Evolutionary conservation across 2,113 vertebrate species (phyloP).

Genomic region (Murina feae): DNA sequence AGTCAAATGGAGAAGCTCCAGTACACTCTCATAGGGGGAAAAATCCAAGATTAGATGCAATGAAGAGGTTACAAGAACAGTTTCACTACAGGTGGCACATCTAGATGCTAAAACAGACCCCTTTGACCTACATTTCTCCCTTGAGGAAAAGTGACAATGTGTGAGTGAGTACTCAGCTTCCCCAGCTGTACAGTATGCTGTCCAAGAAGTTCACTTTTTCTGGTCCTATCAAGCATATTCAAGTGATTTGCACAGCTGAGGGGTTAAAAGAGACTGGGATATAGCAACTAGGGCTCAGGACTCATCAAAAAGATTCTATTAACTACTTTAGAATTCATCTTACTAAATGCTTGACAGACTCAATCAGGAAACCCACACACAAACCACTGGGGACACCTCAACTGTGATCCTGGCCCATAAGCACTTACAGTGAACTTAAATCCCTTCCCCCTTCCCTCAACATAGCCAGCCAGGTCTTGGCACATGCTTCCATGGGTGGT

Average conservation of each 20-base stretch:
- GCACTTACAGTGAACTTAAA: neutral
- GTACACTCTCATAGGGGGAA: neutral
- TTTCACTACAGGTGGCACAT: neutral
- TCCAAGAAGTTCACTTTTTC: neutral
- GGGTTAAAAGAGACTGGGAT: neutral
- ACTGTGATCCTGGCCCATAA: neutral
- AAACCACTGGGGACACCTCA: neutral
- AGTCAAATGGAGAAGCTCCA: neutral
- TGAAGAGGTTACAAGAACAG: neutral
- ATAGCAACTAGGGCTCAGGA: neutral
- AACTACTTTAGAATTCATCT: neutral
- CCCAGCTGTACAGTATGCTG: neutral
- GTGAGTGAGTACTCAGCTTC: neutral
- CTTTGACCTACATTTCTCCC: neutral
- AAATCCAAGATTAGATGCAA: neutral
- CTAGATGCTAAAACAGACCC: neutral
- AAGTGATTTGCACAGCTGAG: neutral
- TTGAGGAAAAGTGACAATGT: neutral
- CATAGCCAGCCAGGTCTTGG: neutral
- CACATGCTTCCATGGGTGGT: neutral
- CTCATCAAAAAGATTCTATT: neutral
- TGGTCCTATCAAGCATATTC: neutral
- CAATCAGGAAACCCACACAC: neutral
- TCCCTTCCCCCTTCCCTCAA: fast-evolving
- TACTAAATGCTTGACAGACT: neutral